Evolutionary conservation across 2,888 invertebrate species (phyloP).

Genomic region (Brenthis hecate): DNA sequence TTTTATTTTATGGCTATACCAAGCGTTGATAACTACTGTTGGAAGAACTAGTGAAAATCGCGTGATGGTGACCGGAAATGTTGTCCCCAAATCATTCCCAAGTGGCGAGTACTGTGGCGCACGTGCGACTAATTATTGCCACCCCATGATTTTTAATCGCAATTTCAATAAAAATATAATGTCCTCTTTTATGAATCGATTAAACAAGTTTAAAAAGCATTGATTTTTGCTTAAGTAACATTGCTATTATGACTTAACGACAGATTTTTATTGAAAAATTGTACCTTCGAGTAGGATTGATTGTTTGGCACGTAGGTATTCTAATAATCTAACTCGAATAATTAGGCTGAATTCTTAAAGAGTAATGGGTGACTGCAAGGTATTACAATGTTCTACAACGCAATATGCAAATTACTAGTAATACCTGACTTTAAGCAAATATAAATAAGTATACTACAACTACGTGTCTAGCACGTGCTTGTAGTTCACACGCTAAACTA

Average conservation of each 20-base stretch:
- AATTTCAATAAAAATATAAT: constrained; percentile 36
- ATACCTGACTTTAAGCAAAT: not conserved
- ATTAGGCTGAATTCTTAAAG: too few species aligned
- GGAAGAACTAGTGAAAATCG: constrained; percentile 49
- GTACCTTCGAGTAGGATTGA: too few species aligned
- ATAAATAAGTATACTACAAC: not conserved
- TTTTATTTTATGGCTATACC: not conserved
- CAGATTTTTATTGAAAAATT: too few species aligned
- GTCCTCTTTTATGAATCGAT: not conserved
- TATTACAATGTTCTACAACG: not conserved
- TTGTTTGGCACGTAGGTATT: too few species aligned
- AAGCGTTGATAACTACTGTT: constrained; percentile 48
- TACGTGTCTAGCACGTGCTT: constrained; percentile 9
- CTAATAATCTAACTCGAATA: too few species aligned
- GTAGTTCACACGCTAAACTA: constrained; percentile 21
- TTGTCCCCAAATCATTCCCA: constrained; percentile 59
- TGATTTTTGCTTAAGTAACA: not conserved
- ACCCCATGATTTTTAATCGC: constrained; percentile 43
- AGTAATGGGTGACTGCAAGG: too few species aligned
- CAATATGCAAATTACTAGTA: not conserved
- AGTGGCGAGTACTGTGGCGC: constrained; percentile 46
- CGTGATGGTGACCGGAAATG: constrained; percentile 63
- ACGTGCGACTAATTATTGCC: constrained; percentile 64
- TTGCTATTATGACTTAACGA: too few species aligned
- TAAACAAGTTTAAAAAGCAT: not conserved